Evolutionary conservation across 2,888 invertebrate species (phyloP), one percentile per base, ranked within the genome.

Genomic region (Xestobium rufovillosum): DNA sequence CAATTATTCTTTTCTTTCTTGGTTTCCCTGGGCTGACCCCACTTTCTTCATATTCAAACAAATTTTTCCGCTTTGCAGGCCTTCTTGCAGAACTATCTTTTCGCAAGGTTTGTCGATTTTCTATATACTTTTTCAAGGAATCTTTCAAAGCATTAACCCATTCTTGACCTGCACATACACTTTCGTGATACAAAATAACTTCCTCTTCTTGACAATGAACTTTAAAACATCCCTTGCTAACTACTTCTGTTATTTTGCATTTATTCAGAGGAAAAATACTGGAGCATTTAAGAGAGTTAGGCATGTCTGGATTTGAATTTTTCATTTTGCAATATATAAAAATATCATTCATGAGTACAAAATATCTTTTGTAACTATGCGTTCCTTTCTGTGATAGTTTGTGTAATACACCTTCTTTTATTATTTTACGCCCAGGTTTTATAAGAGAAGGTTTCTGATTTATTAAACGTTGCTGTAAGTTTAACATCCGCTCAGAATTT

Each of bases 301-400:
- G 69, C 16, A 72, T 70, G 2, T 70, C 66, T 1, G 74, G 68
- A 32, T 73, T 69, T 3, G 67, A 59, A 10, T 73, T 72, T 35
- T 70, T 63, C 33, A 76, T 68, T 65, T 83, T 84, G 52, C 81
- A 83, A 53, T 82, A 83, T 59, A 86, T 68, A 28, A 86, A 67
- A 49, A 81, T 78, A 53, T 86, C 86, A 10, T 74, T 81, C 64
- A 83, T 74, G 10, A 85, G 67, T 44, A 83, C 72, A 43, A 83
- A 78, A 56, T 81, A 80, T 4, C 81, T 63, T 48, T 73, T 75
- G 40, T 53, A 48, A 38, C 73, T 66, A 15, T 59, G 60, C 38
- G 63, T 60, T 3, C 68, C 68, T 43, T 63, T 66, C 25, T 67
- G 59, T 1, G 69, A 67, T 25, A 80, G 74, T 65, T 79, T 71